Evolutionary conservation across 2,113 vertebrate species (phyloP).

Genomic region (Triplophysa rosa): DNA sequence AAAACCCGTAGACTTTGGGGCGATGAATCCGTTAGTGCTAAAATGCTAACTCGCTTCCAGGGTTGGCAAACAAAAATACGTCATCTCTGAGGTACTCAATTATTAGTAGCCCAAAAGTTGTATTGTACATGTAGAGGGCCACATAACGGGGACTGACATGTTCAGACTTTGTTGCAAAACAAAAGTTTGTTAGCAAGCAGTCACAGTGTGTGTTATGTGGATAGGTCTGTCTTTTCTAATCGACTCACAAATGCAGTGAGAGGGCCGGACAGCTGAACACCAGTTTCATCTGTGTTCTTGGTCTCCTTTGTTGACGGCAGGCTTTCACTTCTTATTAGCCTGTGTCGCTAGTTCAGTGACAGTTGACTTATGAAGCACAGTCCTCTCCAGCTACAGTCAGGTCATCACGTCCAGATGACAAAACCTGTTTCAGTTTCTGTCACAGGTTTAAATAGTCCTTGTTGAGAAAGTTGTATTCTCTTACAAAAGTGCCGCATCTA

Average conservation of each 20-base stretch:
- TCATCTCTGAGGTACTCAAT: neutral
- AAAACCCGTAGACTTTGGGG: too few relatives aligned
- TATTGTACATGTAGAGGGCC: too few relatives aligned
- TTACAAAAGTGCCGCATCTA: neutral
- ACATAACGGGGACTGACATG: too few relatives aligned
- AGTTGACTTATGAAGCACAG: conserved; percentile 38
- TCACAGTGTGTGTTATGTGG: conserved; percentile 17
- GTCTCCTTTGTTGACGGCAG: conserved; percentile 37
- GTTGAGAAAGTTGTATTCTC: neutral
- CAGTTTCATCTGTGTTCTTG: conserved; percentile 28
- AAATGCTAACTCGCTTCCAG: too few relatives aligned
- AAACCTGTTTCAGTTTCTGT: conserved; percentile 21
- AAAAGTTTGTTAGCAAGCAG: conserved; percentile 24
- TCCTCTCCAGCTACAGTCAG: conserved; percentile 1
- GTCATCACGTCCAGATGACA: conserved; percentile 41
- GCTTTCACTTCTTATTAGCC: conserved; percentile 54
- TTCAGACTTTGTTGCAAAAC: too few relatives aligned
- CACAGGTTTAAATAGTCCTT: conserved; percentile 16
- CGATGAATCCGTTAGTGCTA: too few relatives aligned
- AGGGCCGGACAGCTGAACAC: conserved; percentile 32
- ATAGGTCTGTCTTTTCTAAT: conserved; percentile 43
- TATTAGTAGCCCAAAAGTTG: neutral
- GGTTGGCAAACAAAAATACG: too few relatives aligned
- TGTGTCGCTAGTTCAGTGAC: conserved; percentile 37
- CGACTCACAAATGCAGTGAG: conserved; percentile 41